Conservation (phyloP, 2,888 invertebrate genomes). For the Cyclophora punctaria region DNA sequence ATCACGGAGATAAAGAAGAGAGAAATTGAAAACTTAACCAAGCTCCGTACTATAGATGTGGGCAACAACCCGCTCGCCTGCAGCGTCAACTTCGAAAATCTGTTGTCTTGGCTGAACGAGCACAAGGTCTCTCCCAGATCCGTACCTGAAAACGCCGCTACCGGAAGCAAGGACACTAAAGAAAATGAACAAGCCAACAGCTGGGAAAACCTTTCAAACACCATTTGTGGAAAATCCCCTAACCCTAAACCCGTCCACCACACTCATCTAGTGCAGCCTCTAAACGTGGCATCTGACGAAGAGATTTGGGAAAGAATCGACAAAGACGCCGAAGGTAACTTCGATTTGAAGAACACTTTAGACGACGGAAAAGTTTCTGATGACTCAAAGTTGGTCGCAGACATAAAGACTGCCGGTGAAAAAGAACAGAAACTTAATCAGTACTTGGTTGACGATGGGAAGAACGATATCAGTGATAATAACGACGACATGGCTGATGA, state of each 20-base stretch:
- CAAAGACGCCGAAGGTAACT: constrained; percentile 52
- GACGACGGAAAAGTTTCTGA: constrained; percentile 57
- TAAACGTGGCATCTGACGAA: constrained; percentile 51
- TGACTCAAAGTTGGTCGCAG: constrained; percentile 24
- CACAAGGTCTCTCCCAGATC: constrained; percentile 74
- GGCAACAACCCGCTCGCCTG: constrained; percentile 81
- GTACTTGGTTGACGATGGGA: constrained; percentile 34
- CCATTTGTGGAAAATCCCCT: constrained; percentile 43
- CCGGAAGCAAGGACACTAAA: constrained; percentile 50
- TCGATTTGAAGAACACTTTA: constrained; percentile 57
- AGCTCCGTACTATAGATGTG: constrained; percentile 76
- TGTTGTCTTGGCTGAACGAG: constrained; percentile 78
- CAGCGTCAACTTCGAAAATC: constrained; percentile 78
- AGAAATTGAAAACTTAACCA: constrained; percentile 75
- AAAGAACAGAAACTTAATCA: constrained; percentile 21
- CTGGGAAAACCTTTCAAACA: constrained; percentile 66
- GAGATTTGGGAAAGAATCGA: constrained; percentile 68
- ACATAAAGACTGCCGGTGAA: not conserved
- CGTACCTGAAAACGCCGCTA: constrained; percentile 51
- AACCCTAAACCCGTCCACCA: too few species aligned
- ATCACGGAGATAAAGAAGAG: constrained; percentile 72
- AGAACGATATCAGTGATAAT: constrained; percentile 40
- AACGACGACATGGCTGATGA: constrained; percentile 50
- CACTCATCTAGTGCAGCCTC: constrained; percentile 39
- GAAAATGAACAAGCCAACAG: constrained; percentile 53